Base-by-base conservation (phyloP, 2,113 vertebrate species). In the Struthio camelus region DNA sequence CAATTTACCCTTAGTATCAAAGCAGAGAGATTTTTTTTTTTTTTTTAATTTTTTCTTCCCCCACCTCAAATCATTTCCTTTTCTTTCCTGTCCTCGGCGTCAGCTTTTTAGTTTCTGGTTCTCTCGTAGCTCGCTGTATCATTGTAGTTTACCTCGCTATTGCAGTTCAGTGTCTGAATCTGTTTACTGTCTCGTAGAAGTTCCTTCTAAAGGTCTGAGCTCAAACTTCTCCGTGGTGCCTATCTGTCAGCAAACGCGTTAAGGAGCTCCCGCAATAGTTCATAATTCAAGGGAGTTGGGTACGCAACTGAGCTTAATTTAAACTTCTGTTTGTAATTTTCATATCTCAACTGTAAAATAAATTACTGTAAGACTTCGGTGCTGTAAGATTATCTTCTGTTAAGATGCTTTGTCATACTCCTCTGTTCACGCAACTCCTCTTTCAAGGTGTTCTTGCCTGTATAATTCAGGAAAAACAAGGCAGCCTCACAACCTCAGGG, bases 351-450 rank as follows among this genome's bases (percentile, higher is more conserved):
- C 32, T 56, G 4, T 34, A 9, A 62, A 66, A 46, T 72, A 44
- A 78, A 77, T 66, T 15, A n/a, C 7, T 3, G 0, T 76, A 25
- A 58, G 89, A 34, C 46, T 51, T 70, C 1, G 12, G 44, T 92
- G 85, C 50, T 85, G 20, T 83, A 32, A 83, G 54, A 36, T 83
- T 93, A 83, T 64, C 54, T 46, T 58, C 48, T 80, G 58, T 92
- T 96, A 95, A 93, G 95, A 94, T 97, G 97, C 96, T 97, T 97
- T 97, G 97, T 97, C 96, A 97, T 97, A 95, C 81, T 93, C 27
- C 77, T 94, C 62, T 75, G 44, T 84, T 89, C n/a, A 34, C 36
- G 62, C 32, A 85, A 76, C 53, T 84, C 54, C 28, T 58, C 44
- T 94, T 94, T 87, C 71, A 64, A 42, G 59, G 91, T 58, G 67